Conservation (phyloP, 1,140 invertebrate species). For the Zophobas atratus region DNA sequence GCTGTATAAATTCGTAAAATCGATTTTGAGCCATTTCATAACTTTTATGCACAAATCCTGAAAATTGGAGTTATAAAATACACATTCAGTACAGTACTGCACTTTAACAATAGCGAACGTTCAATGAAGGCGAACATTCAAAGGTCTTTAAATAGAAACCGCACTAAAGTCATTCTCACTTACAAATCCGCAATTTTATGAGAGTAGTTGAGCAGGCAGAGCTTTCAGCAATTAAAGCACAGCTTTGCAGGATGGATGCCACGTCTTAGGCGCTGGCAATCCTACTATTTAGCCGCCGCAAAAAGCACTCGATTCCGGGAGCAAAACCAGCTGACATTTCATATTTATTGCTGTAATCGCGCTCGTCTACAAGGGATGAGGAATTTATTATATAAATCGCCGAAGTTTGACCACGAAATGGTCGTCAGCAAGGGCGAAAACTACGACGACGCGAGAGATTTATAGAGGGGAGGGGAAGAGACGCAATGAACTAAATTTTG, state of each 20-base stretch:
- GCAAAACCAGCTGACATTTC: constrained; percentile 39
- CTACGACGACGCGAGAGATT: constrained; percentile 5
- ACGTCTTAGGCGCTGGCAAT: constrained; percentile 23
- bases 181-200: constrained; percentile 4
- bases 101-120: not conserved
- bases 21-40: too few relatives aligned
- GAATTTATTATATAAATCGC: constrained; percentile 40
- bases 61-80: too few relatives aligned
- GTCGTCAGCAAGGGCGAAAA: constrained; percentile 26
- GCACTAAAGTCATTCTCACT: constrained; percentile 19
- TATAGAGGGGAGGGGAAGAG: not conserved
- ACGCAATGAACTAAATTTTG: not conserved
- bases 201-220: not conserved
- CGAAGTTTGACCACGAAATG: constrained; percentile 38
- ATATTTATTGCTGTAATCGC: constrained; percentile 42
- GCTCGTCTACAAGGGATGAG: constrained; percentile 40
- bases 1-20: not conserved
- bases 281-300: constrained; percentile 32
- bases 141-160: constrained; percentile 3
- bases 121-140: too few relatives aligned
- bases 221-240: constrained; percentile 26
- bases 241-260: constrained; percentile 32
- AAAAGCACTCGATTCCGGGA: constrained; percentile 15
- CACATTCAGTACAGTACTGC: not conserved
- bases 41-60: too few relatives aligned